phyloP scores from a whole-genome alignment of 2,797 vertebrate genomes.

The Alectoris magna region DNA sequence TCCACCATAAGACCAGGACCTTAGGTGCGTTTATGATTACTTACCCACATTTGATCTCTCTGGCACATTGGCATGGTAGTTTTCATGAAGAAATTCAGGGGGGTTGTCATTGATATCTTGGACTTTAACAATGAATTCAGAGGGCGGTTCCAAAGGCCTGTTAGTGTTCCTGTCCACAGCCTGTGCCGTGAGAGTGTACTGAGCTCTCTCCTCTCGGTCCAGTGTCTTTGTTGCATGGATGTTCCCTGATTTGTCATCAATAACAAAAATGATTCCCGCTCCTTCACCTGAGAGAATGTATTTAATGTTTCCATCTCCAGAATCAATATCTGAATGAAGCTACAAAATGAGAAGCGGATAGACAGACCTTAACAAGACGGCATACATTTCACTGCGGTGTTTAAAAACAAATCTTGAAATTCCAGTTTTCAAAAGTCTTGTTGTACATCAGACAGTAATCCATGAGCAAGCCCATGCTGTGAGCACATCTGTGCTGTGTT shows the following conservation, averaged over 20 bases:
- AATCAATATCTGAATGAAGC: slow-evolving; percentile 98
- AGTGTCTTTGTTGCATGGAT: slow-evolving; percentile 98
- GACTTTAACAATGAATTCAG: slow-evolving; percentile 98
- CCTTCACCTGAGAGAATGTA: slow-evolving; percentile 99
- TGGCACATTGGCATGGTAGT: slow-evolving; percentile 94
- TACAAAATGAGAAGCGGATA: slow-evolving; percentile 74
- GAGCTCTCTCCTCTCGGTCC: slow-evolving; percentile 96
- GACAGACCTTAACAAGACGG: not conserved
- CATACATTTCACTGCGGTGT: not conserved
- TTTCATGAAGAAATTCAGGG: slow-evolving; percentile 94
- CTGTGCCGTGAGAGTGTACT: slow-evolving; percentile 97
- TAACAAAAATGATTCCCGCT: slow-evolving; percentile 97
- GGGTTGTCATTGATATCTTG: slow-evolving; percentile 99
- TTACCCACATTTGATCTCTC: slow-evolving; percentile 98
- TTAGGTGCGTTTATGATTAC: slow-evolving; percentile 63
- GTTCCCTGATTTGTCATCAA: slow-evolving; percentile 98
- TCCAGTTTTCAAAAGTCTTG: not conserved
- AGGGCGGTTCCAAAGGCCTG: slow-evolving; percentile 94
- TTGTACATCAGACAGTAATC: not conserved
- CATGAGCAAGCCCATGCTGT: not conserved
- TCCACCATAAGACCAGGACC: not conserved
- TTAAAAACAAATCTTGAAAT: not conserved
- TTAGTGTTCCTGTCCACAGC: slow-evolving; percentile 94
- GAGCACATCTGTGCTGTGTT: not conserved
- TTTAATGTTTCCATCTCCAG: slow-evolving; percentile 94